Base-by-base conservation (phyloP, 1,140 invertebrate genomes). In the Berghia stephanieae region DNA sequence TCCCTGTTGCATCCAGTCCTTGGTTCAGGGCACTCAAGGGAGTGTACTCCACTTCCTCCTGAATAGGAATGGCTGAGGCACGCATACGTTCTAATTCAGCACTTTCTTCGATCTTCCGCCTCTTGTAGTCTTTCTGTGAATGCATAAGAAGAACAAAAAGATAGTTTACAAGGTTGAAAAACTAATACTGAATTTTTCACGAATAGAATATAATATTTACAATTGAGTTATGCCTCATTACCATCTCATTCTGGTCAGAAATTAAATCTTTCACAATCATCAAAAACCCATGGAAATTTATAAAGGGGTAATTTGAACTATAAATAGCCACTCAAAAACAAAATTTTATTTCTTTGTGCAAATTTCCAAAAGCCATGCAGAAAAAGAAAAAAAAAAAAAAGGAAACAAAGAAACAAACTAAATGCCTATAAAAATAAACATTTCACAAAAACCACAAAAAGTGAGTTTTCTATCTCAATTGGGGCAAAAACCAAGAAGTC, bases 1-100 rank as follows among this genome's bases (percentile, higher is more conserved):
- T 71, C 16, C 18, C n/a, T 16, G 40, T 21, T 2, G 57, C 18
- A n/a, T 31, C 31, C 1, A 76, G 24, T n/a, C 49, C 63, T 31
- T 46, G 74, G 43, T 68, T 43, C 0, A 68, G 27, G n/a, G 34
- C 16, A 43, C 40, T 40, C 24, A 80, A 27, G 6, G 80, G 36
- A 16, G 67, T 70, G 49, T 77, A 70, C 43, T 66, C 55, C 2
- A 78, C 49, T 57, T 80, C 78, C 31, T 78, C 78, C n/a, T 40
- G 63, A 6, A 31, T 42, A 3, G 49, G 4, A 3, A n/a, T 6
- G 36, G 34, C 16, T 46, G 49, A 24, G 38, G 31, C 18, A 10
- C 27, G 27, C 16, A 69, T 2, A 40, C 24, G 31, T 55, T 68
- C 55, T 49, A 38, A 36, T 46, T 60, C 34, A n/a, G 66, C 75